Evolutionary conservation across 2,888 invertebrate species (phyloP), one percentile per base, ranked within the genome.

Genomic region (Orthonychiurus folsomi): DNA sequence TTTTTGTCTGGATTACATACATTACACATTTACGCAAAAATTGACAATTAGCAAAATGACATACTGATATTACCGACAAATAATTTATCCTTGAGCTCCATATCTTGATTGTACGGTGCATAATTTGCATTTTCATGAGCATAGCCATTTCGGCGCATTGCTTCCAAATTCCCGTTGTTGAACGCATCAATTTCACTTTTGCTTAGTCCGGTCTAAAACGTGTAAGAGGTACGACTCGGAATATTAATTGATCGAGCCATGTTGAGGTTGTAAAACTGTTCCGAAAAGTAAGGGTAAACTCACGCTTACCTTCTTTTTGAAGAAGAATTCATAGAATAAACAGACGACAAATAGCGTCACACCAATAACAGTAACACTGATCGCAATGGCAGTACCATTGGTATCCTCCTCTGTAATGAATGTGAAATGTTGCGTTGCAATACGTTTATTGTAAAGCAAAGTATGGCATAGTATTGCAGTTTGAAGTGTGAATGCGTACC

Each of bases 171-270:
- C 9, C 52, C 52, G n/a, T 52, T 52, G 3, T 23, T 20, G 24
- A 52, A 52, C 3, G 20, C n/a, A 23, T 52, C 52, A 52, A 52
- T 52, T 23, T 52, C 52, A 9, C 20, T 23, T 20, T 52, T 52
- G 21, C 12, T 52, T 20, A 52, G 20, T 52, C 52, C 52, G 66
- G 21, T 69, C 68, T 66, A 66, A 26, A 1, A 37, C 5, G 5
- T n/a, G n/a, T n/a, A n/a, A n/a, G n/a, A n/a, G n/a, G n/a, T n/a
- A n/a, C n/a, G n/a, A n/a, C n/a, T n/a, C n/a, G n/a, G n/a, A n/a
- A n/a, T n/a, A n/a, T n/a, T n/a, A n/a, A n/a, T n/a, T n/a, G n/a
- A n/a, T n/a, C n/a, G n/a, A n/a, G n/a, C n/a, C n/a, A n/a, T n/a
- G n/a, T n/a, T n/a, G n/a, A n/a, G n/a, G n/a, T n/a, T n/a, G n/a